Conservation (phyloP, 2,888 invertebrate genomes). For the Cephus rjabovi region DNA sequence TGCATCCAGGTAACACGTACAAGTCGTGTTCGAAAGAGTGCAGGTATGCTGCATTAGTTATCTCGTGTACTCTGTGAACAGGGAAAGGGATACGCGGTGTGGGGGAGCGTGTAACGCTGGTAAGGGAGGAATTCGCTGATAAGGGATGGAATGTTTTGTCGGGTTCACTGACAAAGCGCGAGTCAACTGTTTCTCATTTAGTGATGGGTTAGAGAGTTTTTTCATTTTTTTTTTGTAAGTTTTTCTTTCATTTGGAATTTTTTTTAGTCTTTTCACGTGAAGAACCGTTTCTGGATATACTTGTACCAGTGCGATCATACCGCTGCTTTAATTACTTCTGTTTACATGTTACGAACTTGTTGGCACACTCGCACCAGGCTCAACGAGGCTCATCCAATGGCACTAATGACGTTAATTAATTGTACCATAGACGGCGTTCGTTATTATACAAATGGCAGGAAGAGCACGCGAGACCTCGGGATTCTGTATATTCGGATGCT, state of each 20-base stretch:
- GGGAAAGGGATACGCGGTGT: conserved; percentile 11
- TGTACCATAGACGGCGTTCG: conserved; percentile 48
- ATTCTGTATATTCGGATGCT: conserved; percentile 15
- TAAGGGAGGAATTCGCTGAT: conserved; percentile 54
- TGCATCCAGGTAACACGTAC: not conserved
- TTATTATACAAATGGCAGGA: conserved; percentile 42
- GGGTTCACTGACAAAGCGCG: conserved; percentile 56
- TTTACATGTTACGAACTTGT: not conserved
- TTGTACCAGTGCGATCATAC: not conserved
- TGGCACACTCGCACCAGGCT: not conserved
- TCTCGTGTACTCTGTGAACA: conserved; percentile 27
- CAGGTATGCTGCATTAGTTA: conserved; percentile 51
- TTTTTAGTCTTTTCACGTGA: not conserved
- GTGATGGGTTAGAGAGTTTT: not conserved
- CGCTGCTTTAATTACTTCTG: not conserved
- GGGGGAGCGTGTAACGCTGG: conserved; percentile 38
- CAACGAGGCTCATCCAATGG: conserved; percentile 40
- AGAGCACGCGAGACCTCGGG: conserved; percentile 39
- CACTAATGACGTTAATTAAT: conserved; percentile 60
- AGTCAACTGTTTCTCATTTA: conserved; percentile 23
- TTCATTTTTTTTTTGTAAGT: too few relatives aligned
- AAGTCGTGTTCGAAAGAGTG: conserved; percentile 8
- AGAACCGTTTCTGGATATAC: too few relatives aligned
- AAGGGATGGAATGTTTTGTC: conserved; percentile 29
- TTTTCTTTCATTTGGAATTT: not conserved